Evolutionary conservation across 2,113 vertebrate species (phyloP), one percentile per base, ranked within the genome.

Genomic region (Prietella phreatophila): DNA sequence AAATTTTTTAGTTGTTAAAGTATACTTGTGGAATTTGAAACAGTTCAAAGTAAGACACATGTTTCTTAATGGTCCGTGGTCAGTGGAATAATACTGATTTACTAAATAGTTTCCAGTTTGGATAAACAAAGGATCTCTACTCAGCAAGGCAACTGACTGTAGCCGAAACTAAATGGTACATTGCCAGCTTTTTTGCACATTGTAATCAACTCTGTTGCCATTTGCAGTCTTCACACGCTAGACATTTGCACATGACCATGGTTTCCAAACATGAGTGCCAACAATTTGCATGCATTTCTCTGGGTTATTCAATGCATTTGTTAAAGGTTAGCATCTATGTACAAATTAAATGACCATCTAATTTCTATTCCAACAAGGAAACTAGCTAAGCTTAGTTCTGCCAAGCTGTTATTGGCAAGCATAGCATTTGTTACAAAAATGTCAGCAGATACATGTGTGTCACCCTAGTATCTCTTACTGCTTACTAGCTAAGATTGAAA

Each of bases 221-320:
- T 53, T 78, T 78, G 27, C 5, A 78, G 25, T 78, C 75, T n/a
- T 25, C 75, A 78, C 47, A 78, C 25, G 22, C 25, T 27, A 53
- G 47, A 78, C 4, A 15, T 42, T 78, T 78, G 25, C 0, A 17
- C 75, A 53, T 78, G 25, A 78, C 11, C 47, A 78, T 7, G 47
- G 6, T 4, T 53, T 53, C 47, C 75, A 53, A 53, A 15, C 8
- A n/a, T 15, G 1, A 5, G 73, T 78, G 42, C 10, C 25, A 78
- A 78, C 75, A 78, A 78, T 78, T 78, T 50, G 75, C 25, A 78
- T 80, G 78, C 27, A 80, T 50, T 50, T 25, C 15, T 79, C 27
- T 19, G 39, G 5, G 30, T 73, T 73, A 73, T 73, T 39, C 36
- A 0, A 39, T 73, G 69, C 69, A 9, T 71, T 71, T 71, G 33